A percentile compares a stretch with the other conserved stretches of the same genome.
Evolutionary conservation across 2,888 invertebrate genomes (phyloP).

Genomic region (Ctenicera cuprea): DNA sequence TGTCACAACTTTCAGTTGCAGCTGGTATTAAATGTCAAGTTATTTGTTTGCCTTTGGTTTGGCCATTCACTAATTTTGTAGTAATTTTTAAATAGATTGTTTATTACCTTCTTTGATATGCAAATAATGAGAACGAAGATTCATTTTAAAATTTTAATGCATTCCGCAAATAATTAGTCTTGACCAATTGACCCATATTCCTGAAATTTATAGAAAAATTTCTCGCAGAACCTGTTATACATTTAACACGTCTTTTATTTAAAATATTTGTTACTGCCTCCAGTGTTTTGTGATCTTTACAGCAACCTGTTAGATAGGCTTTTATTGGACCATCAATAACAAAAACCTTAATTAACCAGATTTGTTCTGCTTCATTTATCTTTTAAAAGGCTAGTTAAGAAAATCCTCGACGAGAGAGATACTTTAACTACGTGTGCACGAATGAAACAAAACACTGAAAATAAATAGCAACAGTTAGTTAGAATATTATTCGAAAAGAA

Average conservation of each 20-base stretch:
- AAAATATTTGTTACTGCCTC: conserved; percentile 13
- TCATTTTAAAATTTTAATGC: background rate
- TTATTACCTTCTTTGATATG: background rate
- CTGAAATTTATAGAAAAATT: background rate
- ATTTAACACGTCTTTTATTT: conserved; percentile 18
- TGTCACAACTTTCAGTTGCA: conserved; percentile 11
- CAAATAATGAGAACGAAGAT: background rate
- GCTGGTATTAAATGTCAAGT: conserved; percentile 9
- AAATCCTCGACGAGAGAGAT: no score
- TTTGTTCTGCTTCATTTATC: no score
- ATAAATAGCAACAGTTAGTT: no score
- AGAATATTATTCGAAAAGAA: no score
- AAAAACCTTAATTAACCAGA: no score
- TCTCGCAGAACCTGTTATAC: conserved; percentile 10
- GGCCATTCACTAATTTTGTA: background rate
- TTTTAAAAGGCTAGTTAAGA: no score
- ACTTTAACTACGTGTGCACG: no score
- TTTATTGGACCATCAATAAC: conserved; percentile 9
- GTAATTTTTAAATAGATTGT: background rate
- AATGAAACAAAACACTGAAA: no score
- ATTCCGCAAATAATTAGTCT: background rate
- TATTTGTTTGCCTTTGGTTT: conserved; percentile 2
- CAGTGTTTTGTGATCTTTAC: conserved; percentile 1
- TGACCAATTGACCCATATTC: conserved; percentile 6
- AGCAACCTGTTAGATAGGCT: no score